Evolutionary conservation across 2,888 invertebrate genomes (phyloP).

Genomic region (Cataglyphis livida): DNA sequence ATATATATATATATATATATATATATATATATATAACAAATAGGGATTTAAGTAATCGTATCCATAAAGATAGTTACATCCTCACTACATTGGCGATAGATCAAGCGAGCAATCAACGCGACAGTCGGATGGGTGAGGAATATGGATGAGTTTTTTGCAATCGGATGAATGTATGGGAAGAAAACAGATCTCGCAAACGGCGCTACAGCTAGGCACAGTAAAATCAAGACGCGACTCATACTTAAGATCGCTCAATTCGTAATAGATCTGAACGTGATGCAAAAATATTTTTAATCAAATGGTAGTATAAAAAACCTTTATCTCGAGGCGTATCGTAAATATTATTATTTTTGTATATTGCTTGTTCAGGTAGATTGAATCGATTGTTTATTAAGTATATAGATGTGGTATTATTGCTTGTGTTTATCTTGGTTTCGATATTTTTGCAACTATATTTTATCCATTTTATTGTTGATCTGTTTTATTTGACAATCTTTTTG

Average conservation of each 20-base stretch:
- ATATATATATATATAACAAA: constrained; percentile 36
- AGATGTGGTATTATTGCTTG: background rate
- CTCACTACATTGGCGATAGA: constrained; percentile 71
- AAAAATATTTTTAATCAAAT: background rate
- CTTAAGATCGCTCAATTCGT: constrained; percentile 25
- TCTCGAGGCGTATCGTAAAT: background rate
- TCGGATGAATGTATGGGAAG: constrained; percentile 56
- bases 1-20: constrained; percentile 45
- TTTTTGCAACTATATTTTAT: background rate
- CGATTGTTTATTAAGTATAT: background rate
- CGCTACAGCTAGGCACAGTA: constrained; percentile 70
- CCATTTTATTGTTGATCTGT: background rate
- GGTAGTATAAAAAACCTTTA: background rate
- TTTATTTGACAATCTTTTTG: background rate
- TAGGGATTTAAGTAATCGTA: constrained; percentile 58
- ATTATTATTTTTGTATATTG: background rate
- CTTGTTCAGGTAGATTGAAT: background rate
- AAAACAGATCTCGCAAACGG: constrained; percentile 67
- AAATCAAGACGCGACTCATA: constrained; percentile 33
- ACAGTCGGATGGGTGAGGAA: constrained; percentile 61
- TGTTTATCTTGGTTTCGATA: background rate
- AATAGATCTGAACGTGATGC: background rate
- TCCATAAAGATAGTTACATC: constrained; percentile 61
- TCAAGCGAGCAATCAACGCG: constrained; percentile 73
- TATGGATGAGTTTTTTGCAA: constrained; percentile 59